These are phyloP conservation scores for Eristalis pertinax DNA, from an alignment of 2,888 invertebrate species.

Conservation along the genomic window DNA sequence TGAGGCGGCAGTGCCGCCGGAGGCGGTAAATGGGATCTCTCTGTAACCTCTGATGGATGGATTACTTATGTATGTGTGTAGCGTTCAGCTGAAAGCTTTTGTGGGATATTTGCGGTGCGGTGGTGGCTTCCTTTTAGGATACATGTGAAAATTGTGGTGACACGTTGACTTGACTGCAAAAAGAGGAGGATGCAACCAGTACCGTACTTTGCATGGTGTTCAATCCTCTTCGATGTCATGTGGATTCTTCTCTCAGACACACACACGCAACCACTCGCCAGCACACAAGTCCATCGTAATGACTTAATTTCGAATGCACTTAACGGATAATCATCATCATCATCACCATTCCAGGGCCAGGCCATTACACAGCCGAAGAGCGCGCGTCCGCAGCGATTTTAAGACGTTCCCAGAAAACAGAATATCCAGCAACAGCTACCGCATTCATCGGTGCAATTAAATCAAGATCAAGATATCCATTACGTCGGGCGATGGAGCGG, in stretches of 20 bases:
- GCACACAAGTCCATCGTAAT: constrained; percentile 7
- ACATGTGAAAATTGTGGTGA: constrained; percentile 31
- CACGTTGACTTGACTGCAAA: constrained; percentile 38
- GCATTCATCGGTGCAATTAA: constrained; percentile 68
- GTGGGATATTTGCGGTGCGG: constrained; percentile 62
- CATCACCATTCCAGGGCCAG: constrained; percentile 14
- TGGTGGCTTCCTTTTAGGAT: constrained; percentile 10
- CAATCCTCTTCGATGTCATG: too few relatives aligned
- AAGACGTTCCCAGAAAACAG: constrained; percentile 33
- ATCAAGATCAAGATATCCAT: constrained; percentile 68
- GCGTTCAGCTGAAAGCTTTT: constrained; percentile 62
- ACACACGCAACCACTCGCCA: constrained; percentile 1
- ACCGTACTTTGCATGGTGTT: background rate
- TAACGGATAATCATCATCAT: constrained; percentile 55
- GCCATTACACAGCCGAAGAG: background rate
- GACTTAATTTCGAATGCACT: constrained; percentile 51
- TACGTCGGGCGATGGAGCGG: constrained; percentile 19
- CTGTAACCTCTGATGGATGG: constrained; percentile 56
- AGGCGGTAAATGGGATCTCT: constrained; percentile 9
- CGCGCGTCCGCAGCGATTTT: too few relatives aligned
- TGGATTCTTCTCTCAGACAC: background rate
- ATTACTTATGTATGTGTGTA: constrained; percentile 4
- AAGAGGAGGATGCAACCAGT: background rate
- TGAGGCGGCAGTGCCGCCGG: background rate
- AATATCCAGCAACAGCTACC: constrained; percentile 21